Evolutionary conservation across 2,113 vertebrate species (phyloP).

Genomic region (Actenoides hombroni): DNA sequence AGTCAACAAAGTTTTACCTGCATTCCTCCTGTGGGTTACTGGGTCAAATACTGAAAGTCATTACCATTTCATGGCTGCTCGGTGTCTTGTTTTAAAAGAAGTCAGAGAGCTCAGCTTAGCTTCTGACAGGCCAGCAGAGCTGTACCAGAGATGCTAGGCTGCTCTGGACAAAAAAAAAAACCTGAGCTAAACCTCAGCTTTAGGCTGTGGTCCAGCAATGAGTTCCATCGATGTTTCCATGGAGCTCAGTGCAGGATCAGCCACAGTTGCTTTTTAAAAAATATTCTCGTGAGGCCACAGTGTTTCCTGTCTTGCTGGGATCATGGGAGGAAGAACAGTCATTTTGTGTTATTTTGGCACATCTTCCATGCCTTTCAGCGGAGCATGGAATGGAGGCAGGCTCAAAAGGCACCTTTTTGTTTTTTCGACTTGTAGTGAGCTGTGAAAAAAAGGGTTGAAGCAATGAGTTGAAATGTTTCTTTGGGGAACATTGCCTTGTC

Average conservation of each 20-base stretch:
- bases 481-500: neutral
- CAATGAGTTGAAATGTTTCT: neutral
- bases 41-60: constrained; percentile 23
- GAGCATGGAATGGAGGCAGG: neutral
- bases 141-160: neutral
- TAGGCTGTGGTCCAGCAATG: neutral
- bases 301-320: constrained; percentile 10
- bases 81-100: neutral
- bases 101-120: neutral
- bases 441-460: neutral
- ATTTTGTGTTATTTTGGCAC: constrained; percentile 4
- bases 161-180: neutral
- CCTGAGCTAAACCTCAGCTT: neutral
- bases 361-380: neutral
- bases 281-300: neutral
- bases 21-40: constrained; percentile 16
- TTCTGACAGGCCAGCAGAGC: neutral
- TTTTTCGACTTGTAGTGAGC: neutral
- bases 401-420: neutral
- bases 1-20: constrained; percentile 43
- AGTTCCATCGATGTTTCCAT: constrained; percentile 55
- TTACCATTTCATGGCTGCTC: constrained; percentile 48
- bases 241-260: neutral
- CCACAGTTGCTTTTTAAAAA: neutral
- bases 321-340: neutral